Percentiles rank a stretch among this genome's conserved stretches.
phyloP scores from a whole-genome alignment of 2,888 invertebrate species.

The Eugnorisma glareosa region DNA sequence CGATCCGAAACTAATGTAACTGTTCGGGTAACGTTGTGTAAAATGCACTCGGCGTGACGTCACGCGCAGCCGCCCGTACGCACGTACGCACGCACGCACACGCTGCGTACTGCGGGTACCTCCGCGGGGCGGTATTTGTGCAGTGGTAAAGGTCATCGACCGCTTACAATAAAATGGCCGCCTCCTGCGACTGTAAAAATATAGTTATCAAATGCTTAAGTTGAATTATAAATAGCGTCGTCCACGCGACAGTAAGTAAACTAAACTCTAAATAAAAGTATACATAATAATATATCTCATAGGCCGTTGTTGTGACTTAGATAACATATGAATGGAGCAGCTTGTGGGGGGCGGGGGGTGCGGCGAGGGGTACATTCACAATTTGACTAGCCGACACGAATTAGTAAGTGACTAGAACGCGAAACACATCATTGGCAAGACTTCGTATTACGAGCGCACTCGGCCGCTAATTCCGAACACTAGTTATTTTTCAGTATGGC shows the following conservation, averaged over 20 bases:
- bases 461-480: constrained; percentile 63
- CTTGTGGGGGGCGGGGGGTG: constrained; percentile 55
- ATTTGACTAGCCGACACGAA: constrained; percentile 89
- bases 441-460: constrained; percentile 71
- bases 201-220: constrained; percentile 83
- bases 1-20: constrained; percentile 86
- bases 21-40: constrained; percentile 85
- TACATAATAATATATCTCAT: constrained; percentile 80
- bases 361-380: constrained; percentile 61
- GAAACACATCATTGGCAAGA: constrained; percentile 88
- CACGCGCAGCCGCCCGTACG: constrained; percentile 63
- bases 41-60: constrained; percentile 77
- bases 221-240: constrained; percentile 82
- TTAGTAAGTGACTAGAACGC: constrained; percentile 89
- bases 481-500: constrained; percentile 71
- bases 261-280: constrained; percentile 83
- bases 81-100: neutral
- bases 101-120: neutral
- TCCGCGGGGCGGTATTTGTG: constrained; percentile 51
- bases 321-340: constrained; percentile 72
- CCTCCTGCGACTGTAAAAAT: constrained; percentile 71
- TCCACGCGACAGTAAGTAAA: constrained; percentile 69
- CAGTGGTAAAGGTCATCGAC: constrained; percentile 70
- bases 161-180: constrained; percentile 76
- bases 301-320: constrained; percentile 88